Conservation (phyloP, 2,888 invertebrate species). For the Pachliopta kotzebuea region DNA sequence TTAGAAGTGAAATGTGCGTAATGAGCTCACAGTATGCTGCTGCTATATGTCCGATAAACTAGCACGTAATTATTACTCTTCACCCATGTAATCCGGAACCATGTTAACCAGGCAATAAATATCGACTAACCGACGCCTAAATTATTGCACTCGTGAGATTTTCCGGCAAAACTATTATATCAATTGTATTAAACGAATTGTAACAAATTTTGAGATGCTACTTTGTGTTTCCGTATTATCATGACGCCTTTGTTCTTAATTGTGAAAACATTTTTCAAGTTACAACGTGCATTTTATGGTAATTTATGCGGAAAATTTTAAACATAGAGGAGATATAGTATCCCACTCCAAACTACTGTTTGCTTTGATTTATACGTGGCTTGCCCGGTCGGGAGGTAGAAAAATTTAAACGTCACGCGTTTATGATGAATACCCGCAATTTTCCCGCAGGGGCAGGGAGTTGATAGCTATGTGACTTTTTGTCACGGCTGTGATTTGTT, state of each 20-base stretch:
- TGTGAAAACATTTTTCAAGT: slow-evolving; percentile 25
- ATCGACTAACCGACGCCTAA: slow-evolving; percentile 57
- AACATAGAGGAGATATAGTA: slow-evolving; percentile 43
- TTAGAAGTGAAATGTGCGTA: slow-evolving; percentile 39
- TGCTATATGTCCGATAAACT: slow-evolving; percentile 35
- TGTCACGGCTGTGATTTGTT: slow-evolving; percentile 43
- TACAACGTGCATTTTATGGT: slow-evolving; percentile 26
- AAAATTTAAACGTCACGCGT: slow-evolving; percentile 77
- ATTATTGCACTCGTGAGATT: slow-evolving; percentile 62
- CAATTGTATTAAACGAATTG: slow-evolving; percentile 38
- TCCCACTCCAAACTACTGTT: slow-evolving; percentile 61
- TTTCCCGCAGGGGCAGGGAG: slow-evolving; percentile 64
- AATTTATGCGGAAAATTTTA: slow-evolving; percentile 34
- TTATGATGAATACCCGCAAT: slow-evolving; percentile 77
- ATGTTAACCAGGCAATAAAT: slow-evolving; percentile 63
- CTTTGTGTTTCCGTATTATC: slow-evolving; percentile 29
- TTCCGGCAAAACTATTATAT: slow-evolving; percentile 46
- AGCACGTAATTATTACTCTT: slow-evolving; percentile 49
- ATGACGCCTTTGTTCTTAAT: slow-evolving; percentile 22
- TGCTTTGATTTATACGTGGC: slow-evolving; percentile 66
- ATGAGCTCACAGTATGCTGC: slow-evolving; percentile 36
- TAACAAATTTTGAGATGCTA: slow-evolving; percentile 22
- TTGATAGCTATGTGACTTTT: slow-evolving; percentile 56
- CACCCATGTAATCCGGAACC: slow-evolving; percentile 55
- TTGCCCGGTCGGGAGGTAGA: slow-evolving; percentile 55